A percentile compares a stretch with the other conserved stretches of the same genome.
Conservation (phyloP, 1,140 invertebrate genomes). For the Pteromalus puparum region DNA sequence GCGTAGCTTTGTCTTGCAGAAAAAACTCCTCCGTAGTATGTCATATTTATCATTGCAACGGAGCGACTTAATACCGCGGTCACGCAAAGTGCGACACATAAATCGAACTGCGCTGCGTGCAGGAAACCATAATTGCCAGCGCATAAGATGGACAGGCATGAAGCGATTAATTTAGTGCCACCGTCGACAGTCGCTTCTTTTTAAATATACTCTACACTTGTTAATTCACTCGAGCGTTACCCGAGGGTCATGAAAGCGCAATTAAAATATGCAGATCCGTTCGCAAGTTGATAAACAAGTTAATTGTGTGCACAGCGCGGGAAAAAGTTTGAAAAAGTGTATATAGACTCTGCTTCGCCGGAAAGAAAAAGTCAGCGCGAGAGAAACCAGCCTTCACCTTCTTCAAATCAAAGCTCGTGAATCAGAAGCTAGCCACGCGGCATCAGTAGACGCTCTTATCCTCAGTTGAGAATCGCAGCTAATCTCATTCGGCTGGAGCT, state of each 20-base stretch:
- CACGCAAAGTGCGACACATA: slow-evolving; percentile 31
- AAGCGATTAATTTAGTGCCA: slow-evolving; percentile 1
- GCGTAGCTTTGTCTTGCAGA: background rate
- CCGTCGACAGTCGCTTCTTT: no score
- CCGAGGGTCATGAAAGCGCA: no score
- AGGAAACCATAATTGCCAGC: slow-evolving; percentile 20
- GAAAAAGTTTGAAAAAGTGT: slow-evolving; percentile 1
- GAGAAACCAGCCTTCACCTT: background rate
- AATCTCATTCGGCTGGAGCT: slow-evolving; percentile 51
- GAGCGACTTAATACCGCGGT: background rate
- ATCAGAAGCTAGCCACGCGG: background rate
- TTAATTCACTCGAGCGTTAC: no score
- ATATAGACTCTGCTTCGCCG: no score
- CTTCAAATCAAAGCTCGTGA: background rate
- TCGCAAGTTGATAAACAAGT: no score
- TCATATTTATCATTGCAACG: background rate
- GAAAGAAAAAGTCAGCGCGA: no score
- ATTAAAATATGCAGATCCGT: no score
- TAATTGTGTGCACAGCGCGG: no score
- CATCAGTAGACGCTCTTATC: slow-evolving; percentile 53
- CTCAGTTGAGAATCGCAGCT: slow-evolving; percentile 50
- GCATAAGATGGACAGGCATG: background rate
- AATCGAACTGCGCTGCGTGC: slow-evolving; percentile 31
- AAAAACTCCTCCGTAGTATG: background rate
- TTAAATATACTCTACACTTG: background rate